phyloP scores from a whole-genome alignment of 2,888 invertebrate species.

The Ptycholaimellus sp. region DNA sequence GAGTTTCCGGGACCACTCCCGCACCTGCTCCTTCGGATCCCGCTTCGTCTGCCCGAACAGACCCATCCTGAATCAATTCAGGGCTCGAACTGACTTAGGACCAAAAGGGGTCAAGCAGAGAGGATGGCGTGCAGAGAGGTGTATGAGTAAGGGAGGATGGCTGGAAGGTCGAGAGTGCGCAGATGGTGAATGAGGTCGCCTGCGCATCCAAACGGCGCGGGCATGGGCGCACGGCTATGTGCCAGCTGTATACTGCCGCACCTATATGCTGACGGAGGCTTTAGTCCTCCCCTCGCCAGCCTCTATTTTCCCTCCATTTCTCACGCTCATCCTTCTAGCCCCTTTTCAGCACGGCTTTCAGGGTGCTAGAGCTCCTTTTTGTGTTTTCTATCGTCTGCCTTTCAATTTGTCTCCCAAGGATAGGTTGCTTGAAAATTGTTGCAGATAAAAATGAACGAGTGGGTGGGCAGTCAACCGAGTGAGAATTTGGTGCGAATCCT shows the following conservation, averaged over 20 bases:
- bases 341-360: constrained; percentile 8
- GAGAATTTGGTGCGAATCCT: constrained; percentile 38
- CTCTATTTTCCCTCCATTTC: constrained; percentile 7
- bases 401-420: not conserved
- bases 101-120: too few species aligned
- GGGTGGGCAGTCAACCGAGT: not conserved
- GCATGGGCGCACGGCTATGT: too few species aligned
- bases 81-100: too few species aligned
- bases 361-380: constrained; percentile 9
- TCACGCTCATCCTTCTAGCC: constrained; percentile 8
- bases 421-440: not conserved
- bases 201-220: too few species aligned
- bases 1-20: constrained; percentile 82
- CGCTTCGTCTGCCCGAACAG: constrained; percentile 20
- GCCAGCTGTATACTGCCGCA: too few species aligned
- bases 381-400: constrained; percentile 8
- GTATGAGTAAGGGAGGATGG: too few species aligned
- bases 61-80: too few species aligned
- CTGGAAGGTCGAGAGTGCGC: too few species aligned
- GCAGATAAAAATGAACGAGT: not conserved
- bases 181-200: too few species aligned
- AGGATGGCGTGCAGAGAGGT: too few species aligned
- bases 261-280: too few species aligned
- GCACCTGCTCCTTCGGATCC: constrained; percentile 37
- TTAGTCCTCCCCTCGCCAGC: too few species aligned